phyloP scores from a whole-genome alignment of 2,113 vertebrate species.

The Rhea pennata region DNA sequence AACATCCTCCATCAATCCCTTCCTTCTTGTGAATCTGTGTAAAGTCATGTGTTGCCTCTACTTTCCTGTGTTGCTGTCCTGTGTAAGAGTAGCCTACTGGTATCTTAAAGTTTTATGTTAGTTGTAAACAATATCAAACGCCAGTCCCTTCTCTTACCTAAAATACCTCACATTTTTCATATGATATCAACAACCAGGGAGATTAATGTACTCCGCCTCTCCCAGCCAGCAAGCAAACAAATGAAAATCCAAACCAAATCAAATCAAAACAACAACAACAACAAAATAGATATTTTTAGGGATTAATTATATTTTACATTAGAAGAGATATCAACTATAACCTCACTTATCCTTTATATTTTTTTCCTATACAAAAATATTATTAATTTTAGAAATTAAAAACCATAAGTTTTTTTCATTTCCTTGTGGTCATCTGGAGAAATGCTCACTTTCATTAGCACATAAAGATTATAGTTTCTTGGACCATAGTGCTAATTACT shows the following conservation, averaged over 20 bases:
- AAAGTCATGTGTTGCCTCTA: fast-evolving
- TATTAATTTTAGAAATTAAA: neutral
- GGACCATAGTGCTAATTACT: too few relatives aligned
- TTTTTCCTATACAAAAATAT: neutral
- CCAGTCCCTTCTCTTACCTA: neutral
- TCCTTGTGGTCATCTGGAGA: neutral
- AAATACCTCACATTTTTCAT: neutral
- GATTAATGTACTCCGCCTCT: fast-evolving
- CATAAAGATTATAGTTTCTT: neutral
- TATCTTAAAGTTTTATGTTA: neutral
- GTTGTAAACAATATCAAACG: neutral
- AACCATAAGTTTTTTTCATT: neutral
- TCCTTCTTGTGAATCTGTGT: neutral
- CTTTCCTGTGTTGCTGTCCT: neutral
- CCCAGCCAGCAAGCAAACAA: neutral
- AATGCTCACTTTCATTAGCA: neutral
- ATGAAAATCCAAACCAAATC: neutral
- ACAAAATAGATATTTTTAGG: neutral
- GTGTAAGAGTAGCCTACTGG: fast-evolving
- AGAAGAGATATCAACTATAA: neutral
- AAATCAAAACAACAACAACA: too few relatives aligned
- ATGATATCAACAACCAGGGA: fast-evolving
- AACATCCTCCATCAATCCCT: neutral
- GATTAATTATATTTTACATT: neutral
- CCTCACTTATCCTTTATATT: neutral